Conservation (phyloP, 2,888 invertebrate species). For the Colostygia pectinataria region DNA sequence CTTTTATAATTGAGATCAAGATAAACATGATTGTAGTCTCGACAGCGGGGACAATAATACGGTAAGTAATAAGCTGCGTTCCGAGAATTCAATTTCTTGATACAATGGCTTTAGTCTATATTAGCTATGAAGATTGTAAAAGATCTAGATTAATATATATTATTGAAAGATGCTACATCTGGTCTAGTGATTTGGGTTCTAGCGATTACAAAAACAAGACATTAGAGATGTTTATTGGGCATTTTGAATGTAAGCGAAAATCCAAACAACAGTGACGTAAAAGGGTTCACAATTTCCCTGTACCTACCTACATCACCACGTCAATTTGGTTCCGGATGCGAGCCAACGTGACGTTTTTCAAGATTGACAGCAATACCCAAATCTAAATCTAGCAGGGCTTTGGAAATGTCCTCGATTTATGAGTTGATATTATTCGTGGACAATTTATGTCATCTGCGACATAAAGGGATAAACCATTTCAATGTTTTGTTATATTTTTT, state of each 20-base stretch:
- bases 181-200: slow-evolving; percentile 27
- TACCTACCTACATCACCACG: slow-evolving; percentile 51
- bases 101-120: not conserved
- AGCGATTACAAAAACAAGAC: slow-evolving; percentile 25
- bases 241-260: slow-evolving; percentile 27
- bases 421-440: slow-evolving; percentile 39
- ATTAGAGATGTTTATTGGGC: slow-evolving; percentile 27
- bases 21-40: slow-evolving; percentile 29
- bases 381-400: slow-evolving; percentile 46
- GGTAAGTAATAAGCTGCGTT: not conserved
- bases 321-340: slow-evolving; percentile 49
- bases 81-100: slow-evolving; percentile 2
- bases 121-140: not conserved
- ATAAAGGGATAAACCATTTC: slow-evolving; percentile 18
- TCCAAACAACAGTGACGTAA: slow-evolving; percentile 43
- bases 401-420: slow-evolving; percentile 39
- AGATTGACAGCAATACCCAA: slow-evolving; percentile 51
- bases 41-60: slow-evolving; percentile 7
- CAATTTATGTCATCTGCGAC: slow-evolving; percentile 23
- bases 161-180: slow-evolving; percentile 5
- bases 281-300: slow-evolving; percentile 50
- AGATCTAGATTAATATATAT: not conserved
- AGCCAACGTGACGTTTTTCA: slow-evolving; percentile 45
- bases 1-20: slow-evolving; percentile 41
- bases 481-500: slow-evolving; percentile 11